Evolutionary conservation across 2,888 invertebrate species (phyloP).

Genomic region (Lordiphosa andalusiaca): DNA sequence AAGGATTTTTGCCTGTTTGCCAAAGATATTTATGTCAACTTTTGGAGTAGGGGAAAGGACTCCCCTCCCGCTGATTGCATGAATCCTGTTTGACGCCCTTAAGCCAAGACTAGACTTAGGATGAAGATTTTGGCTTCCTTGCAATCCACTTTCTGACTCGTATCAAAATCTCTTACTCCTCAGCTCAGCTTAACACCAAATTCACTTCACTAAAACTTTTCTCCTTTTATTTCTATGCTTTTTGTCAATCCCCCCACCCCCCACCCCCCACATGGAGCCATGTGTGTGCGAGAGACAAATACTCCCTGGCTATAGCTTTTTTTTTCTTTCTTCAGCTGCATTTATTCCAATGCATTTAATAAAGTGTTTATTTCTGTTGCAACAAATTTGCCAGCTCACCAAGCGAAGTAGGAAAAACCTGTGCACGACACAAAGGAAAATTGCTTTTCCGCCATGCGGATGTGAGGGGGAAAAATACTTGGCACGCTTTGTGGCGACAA

Average conservation of each 20-base stretch:
- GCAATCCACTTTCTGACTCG: conserved; percentile 29
- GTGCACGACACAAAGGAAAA: conserved; percentile 74
- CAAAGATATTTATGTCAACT: conserved; percentile 29
- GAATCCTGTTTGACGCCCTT: background rate
- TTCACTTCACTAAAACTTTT: conserved; percentile 59
- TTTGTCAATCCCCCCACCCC: background rate
- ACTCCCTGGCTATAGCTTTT: background rate
- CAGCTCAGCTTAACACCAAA: conserved; percentile 66
- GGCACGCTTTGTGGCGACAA: conserved; percentile 63
- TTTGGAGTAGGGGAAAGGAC: background rate
- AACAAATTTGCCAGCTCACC: conserved; percentile 73
- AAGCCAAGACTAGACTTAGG: conserved; percentile 1
- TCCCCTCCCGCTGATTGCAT: background rate
- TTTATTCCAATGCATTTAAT: conserved; percentile 77
- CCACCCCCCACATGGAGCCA: conserved; percentile 8
- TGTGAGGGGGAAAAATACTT: conserved; percentile 54
- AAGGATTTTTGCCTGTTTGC: conserved; percentile 37
- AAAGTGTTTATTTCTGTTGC: conserved; percentile 74
- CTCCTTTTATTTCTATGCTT: background rate
- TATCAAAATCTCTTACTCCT: conserved; percentile 27
- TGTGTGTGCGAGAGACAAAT: conserved; percentile 26
- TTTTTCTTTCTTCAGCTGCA: conserved; percentile 30
- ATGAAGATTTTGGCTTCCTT: conserved; percentile 11
- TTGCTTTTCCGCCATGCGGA: conserved; percentile 70
- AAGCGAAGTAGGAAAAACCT: conserved; percentile 53